Evolutionary conservation across 2,113 vertebrate genomes (phyloP).

Genomic region (Psammodynastes pulverulentus): DNA sequence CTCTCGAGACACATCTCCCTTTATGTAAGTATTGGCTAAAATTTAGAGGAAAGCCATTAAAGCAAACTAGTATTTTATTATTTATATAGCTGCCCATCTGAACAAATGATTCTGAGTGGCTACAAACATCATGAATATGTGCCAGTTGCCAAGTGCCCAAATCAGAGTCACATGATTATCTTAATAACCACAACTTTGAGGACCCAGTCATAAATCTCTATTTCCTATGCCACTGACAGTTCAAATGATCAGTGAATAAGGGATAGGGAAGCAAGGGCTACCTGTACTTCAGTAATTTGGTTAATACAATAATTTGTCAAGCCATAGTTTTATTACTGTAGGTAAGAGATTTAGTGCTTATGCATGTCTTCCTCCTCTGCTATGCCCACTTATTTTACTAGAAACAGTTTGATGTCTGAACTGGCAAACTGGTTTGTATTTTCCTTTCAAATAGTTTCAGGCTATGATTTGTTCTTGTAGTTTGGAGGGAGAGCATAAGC

Average conservation of each 20-base stretch:
- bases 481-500: not conserved
- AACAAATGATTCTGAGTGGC: not conserved
- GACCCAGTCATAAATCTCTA: not conserved
- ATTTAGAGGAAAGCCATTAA: not conserved
- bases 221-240: not conserved
- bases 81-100: not conserved
- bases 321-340: not conserved
- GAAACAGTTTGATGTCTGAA: not conserved
- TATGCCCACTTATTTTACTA: not conserved
- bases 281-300: not conserved
- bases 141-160: not conserved
- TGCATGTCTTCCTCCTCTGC: not conserved
- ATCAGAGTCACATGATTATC: not conserved
- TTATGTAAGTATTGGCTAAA: constrained; percentile 77
- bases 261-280: not conserved
- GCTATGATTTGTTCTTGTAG: not conserved
- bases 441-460: not conserved
- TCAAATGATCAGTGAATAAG: not conserved
- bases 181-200: not conserved
- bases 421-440: not conserved
- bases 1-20: constrained; percentile 86
- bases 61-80: not conserved
- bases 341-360: not conserved
- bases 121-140: not conserved
- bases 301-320: not conserved